A percentile compares a stretch with the other conserved stretches of the same genome.
These are phyloP conservation scores for Parazoanthus darwini DNA, from an alignment of 92 coral and sea anemone genomes.

Conservation along the genomic window DNA sequence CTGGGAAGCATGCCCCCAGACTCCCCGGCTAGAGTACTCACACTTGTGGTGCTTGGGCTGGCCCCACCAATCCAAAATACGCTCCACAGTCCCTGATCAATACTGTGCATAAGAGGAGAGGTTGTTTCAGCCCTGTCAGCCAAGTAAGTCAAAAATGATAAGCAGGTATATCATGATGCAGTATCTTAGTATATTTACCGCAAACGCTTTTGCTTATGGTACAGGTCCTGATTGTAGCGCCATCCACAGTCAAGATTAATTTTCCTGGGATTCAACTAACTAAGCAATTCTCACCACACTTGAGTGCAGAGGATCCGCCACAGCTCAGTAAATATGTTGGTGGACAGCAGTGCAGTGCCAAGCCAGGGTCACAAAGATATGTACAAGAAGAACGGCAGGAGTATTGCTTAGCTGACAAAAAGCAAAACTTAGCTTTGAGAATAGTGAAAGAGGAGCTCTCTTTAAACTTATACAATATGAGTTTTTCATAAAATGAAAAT, in stretches of 20 bases:
- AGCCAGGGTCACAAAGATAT: neutral
- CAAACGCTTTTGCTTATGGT: neutral
- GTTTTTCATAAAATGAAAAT: neutral
- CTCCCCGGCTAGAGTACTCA: too few species aligned
- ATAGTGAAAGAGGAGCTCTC: slow-evolving; percentile 22
- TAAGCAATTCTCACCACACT: slow-evolving; percentile 35
- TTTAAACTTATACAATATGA: slow-evolving; percentile 12
- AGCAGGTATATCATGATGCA: too few species aligned
- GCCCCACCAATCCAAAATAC: too few species aligned
- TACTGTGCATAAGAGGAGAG: too few species aligned
- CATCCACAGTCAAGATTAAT: slow-evolving; percentile 12
- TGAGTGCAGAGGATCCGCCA: slow-evolving; percentile 34
- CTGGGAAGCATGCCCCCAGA: too few species aligned
- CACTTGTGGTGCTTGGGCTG: too few species aligned
- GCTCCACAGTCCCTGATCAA: too few species aligned
- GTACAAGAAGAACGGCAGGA: neutral
- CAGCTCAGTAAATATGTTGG: neutral
- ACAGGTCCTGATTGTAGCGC: neutral
- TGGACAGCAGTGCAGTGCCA: neutral
- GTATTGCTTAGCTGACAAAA: slow-evolving; percentile 13
- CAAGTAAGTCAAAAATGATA: too few species aligned
- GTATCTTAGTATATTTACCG: too few species aligned
- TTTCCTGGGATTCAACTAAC: slow-evolving; percentile 3
- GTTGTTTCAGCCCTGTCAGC: too few species aligned
- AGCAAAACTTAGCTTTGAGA: neutral